Evolutionary conservation across 2,888 invertebrate species (phyloP).

Genomic region (Sminthurides aquaticus): DNA sequence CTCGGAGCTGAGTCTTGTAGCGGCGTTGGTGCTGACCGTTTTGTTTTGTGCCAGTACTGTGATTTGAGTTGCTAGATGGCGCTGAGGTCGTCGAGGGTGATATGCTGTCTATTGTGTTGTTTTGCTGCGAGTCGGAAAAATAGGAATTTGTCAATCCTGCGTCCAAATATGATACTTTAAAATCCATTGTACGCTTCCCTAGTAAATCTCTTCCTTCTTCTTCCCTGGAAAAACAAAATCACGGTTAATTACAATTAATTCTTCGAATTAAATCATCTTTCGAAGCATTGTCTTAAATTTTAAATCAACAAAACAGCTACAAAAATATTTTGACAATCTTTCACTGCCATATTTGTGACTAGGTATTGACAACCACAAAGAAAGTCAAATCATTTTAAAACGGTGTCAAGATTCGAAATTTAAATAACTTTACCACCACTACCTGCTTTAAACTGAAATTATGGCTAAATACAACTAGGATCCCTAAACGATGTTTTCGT

Average conservation of each 20-base stretch:
- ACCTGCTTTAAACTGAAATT: too few species aligned
- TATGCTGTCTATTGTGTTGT: conserved; percentile 46
- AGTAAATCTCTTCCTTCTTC: conserved; percentile 96
- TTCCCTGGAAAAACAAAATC: conserved; percentile 60
- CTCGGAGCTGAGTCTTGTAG: conserved; percentile 87
- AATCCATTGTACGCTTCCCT: conserved; percentile 97
- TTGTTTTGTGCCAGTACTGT: conserved; percentile 49
- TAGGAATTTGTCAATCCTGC: conserved; percentile 85
- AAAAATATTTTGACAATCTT: too few species aligned
- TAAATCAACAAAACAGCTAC: neutral
- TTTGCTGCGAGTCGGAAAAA: conserved; percentile 50
- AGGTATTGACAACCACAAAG: too few species aligned
- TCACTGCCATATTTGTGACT: too few species aligned
- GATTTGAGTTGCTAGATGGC: conserved; percentile 32
- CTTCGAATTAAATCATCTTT: too few species aligned
- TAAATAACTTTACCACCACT: too few species aligned
- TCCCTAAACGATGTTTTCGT: too few species aligned
- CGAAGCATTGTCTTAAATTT: neutral
- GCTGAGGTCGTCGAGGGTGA: conserved; percentile 47
- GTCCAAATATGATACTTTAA: conserved; percentile 94
- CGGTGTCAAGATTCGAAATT: too few species aligned
- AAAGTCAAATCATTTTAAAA: too few species aligned
- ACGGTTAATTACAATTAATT: conserved; percentile 3
- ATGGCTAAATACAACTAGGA: too few species aligned
- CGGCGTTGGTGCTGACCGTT: conserved; percentile 57